phyloP scores from a whole-genome alignment of 2,888 invertebrate genomes.

The Cryptus viduatorius region DNA sequence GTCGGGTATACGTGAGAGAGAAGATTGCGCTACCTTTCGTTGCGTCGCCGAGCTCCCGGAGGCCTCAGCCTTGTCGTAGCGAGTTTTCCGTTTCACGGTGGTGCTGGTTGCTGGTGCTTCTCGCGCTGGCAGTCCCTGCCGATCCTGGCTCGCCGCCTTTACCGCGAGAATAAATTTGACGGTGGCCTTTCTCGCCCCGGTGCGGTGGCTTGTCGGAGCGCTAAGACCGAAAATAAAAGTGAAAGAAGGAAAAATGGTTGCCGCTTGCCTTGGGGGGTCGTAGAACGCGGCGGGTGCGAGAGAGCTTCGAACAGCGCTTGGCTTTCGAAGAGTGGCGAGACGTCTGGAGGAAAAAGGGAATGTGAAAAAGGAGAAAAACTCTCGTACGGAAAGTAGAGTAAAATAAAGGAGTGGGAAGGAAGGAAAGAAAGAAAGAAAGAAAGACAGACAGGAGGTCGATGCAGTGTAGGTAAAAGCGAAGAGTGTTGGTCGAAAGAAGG shows the following conservation, averaged over 20 bases:
- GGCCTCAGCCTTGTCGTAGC: constrained; percentile 37
- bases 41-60: constrained; percentile 46
- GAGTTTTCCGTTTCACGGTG: constrained; percentile 69
- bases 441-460: constrained; percentile 23
- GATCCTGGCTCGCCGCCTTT: constrained; percentile 77
- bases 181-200: constrained; percentile 74
- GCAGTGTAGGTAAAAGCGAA: constrained; percentile 37
- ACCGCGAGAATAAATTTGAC: constrained; percentile 81
- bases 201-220: constrained; percentile 69
- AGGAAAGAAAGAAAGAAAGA: constrained; percentile 63
- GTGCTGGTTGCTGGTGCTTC: constrained; percentile 41
- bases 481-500: constrained; percentile 59
- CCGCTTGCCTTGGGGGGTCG: constrained; percentile 47
- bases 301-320: constrained; percentile 33
- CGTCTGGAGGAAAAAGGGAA: constrained; percentile 48
- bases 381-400: constrained; percentile 54
- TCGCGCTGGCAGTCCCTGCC: constrained; percentile 12
- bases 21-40: constrained; percentile 47
- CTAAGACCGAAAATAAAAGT: constrained; percentile 78
- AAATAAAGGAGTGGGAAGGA: constrained; percentile 55
- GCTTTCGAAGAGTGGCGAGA: constrained; percentile 57
- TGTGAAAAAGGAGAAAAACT: constrained; percentile 41
- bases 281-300: constrained; percentile 61
- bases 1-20: constrained; percentile 34
- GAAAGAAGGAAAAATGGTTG: constrained; percentile 67